Base-by-base conservation (phyloP, 2,888 invertebrate species). In the Amphipoea oculea region DNA sequence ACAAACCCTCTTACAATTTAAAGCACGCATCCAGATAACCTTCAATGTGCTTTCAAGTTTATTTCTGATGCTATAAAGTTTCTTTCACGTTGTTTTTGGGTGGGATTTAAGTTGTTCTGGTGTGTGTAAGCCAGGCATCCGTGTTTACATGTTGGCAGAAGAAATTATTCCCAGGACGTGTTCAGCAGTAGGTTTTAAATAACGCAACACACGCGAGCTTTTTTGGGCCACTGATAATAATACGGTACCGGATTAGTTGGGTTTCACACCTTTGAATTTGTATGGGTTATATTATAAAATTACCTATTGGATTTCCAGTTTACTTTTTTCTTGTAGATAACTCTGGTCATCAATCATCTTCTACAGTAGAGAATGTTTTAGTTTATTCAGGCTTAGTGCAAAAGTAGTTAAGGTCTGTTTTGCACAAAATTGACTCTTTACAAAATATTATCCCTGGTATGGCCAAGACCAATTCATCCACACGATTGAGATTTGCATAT, bases 101-200 rank as follows among this genome's bases (percentile, higher is more conserved):
- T 11, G 60, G n/a, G 51, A 72, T 36, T 87, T 86, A 70, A 4
- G 79, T 9, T 72, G 40, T 90, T 92, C 88, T 78, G 36, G 14
- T 9, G 42, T 29, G 45, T 11, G 36, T 48, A 5, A n/a, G 5
- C 14, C 76, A 78, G 81, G 89, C 90, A 91, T 92, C 91, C 91
- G 93, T 95, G 96, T 95, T 95, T 95, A 95, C 94, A 94, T 94
- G 94, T 94, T 92, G 92, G 92, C 91, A 92, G 92, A 93, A 94
- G 93, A 93, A 95, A 95, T 94, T 93, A 94, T 94, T 94, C 94
- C 91, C 91, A 93, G 91, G 91, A 93, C 92, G 92, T 92, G 92
- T 93, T 89, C 88, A 92, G 86, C 91, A 84, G 90, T 90, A 90
- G 90, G 91, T 93, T 93, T 94, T 92, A 92, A 94, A 94, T 93